Evolutionary conservation across 1,140 invertebrate genomes (phyloP).

Genomic region (Diprion similis): DNA sequence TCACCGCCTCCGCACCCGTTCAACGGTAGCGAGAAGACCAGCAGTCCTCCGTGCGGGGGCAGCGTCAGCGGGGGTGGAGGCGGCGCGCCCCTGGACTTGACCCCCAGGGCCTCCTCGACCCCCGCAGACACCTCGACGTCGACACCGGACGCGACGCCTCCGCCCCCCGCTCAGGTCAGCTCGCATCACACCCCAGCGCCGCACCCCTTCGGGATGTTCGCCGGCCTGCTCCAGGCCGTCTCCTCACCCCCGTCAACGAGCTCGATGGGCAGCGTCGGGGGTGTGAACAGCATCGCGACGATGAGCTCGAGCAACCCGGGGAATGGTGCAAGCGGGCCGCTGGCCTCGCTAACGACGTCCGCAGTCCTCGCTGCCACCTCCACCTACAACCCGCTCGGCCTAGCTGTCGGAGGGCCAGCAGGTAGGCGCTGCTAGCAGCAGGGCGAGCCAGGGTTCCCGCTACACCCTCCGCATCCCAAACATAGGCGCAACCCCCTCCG

Average conservation of each 20-base stretch:
- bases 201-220: constrained; percentile 60
- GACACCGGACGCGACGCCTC: constrained; percentile 48
- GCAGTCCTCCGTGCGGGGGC: constrained; percentile 31
- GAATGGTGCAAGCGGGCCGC: constrained; percentile 53
- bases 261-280: constrained; percentile 39
- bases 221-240: constrained; percentile 60
- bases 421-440: constrained; percentile 69
- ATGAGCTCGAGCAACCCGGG: constrained; percentile 28
- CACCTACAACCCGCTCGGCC: constrained; percentile 81
- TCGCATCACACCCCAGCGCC: constrained; percentile 8
- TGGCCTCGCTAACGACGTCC: constrained; percentile 79
- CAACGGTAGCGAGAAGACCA: constrained; percentile 63
- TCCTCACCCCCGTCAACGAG: constrained; percentile 53
- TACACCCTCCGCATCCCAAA: constrained; percentile 48
- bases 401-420: constrained; percentile 77
- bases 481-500: not conserved
- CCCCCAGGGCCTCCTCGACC: constrained; percentile 57
- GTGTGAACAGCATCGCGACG: constrained; percentile 38
- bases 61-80: constrained; percentile 32
- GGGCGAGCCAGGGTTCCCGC: constrained; percentile 61
- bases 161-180: constrained; percentile 30
- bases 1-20: constrained; percentile 41
- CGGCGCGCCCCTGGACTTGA: constrained; percentile 55
- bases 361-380: constrained; percentile 72
- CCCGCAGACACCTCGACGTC: constrained; percentile 53